Conservation (phyloP, 2,113 vertebrate genomes). For the Zosterops japonicus region DNA sequence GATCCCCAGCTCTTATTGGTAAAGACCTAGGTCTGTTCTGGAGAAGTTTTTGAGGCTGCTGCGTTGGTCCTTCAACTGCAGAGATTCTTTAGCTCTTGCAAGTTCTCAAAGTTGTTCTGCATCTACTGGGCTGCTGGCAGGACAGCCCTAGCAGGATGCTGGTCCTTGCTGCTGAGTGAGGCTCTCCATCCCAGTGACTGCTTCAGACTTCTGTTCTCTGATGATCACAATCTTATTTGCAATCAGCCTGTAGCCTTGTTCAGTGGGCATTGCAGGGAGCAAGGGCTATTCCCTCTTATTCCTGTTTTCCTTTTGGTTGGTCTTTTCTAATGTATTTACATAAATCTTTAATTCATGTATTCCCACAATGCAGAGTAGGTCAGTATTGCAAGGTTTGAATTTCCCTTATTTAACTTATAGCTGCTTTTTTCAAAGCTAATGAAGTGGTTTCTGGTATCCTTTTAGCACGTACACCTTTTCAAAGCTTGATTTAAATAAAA, state of each 20-base stretch:
- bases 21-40: background rate
- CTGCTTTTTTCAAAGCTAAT: background rate
- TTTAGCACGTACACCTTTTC: background rate
- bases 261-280: background rate
- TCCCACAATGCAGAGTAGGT: background rate
- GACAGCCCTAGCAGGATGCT: background rate
- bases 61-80: background rate
- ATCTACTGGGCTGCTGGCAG: too few species aligned
- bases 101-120: background rate
- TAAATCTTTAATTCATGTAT: conserved; percentile 20
- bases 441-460: background rate
- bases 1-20: background rate
- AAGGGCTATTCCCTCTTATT: background rate
- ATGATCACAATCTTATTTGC: background rate
- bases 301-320: background rate
- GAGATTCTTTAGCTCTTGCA: background rate
- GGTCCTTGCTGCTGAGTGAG: background rate
- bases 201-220: background rate
- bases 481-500: background rate
- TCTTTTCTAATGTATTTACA: background rate
- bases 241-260: background rate
- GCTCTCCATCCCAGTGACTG: background rate
- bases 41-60: background rate
- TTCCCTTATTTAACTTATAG: background rate
- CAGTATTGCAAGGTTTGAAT: background rate